Conservation (phyloP, 2,888 invertebrate genomes). For the Phortica magna region DNA sequence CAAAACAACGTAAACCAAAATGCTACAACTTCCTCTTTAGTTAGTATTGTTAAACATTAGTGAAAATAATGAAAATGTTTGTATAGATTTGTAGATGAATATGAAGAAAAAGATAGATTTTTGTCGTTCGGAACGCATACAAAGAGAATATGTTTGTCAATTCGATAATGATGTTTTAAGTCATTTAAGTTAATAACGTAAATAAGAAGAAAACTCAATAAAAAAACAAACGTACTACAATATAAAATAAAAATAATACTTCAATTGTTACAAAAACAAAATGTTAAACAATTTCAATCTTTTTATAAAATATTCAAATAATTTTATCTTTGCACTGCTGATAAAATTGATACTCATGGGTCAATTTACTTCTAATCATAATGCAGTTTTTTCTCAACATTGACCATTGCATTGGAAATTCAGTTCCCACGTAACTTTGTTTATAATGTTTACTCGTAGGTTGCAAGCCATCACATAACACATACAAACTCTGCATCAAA, state of each 20-base stretch:
- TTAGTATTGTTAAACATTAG: conserved; percentile 13
- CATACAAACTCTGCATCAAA: too few relatives aligned
- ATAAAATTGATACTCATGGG: too few relatives aligned
- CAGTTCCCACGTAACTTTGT: too few relatives aligned
- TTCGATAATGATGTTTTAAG: background rate
- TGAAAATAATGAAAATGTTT: background rate
- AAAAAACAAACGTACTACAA: background rate
- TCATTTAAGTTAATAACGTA: background rate
- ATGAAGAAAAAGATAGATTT: background rate
- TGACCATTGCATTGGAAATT: too few relatives aligned
- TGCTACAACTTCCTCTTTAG: conserved; percentile 58
- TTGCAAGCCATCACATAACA: too few relatives aligned
- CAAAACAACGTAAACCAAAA: conserved; percentile 55
- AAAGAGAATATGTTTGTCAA: background rate
- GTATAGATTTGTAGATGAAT: background rate
- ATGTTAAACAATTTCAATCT: too few relatives aligned
- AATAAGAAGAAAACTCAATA: background rate
- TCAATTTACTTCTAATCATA: too few relatives aligned
- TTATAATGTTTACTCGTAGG: too few relatives aligned
- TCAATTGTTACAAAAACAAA: background rate
- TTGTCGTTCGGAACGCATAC: background rate
- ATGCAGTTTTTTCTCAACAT: too few relatives aligned
- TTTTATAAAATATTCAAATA: too few relatives aligned
- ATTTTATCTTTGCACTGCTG: too few relatives aligned
- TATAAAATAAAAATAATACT: background rate